These are phyloP conservation scores for Nomada flava DNA, from an alignment of 2,888 invertebrate genomes.

Conservation along the genomic window DNA sequence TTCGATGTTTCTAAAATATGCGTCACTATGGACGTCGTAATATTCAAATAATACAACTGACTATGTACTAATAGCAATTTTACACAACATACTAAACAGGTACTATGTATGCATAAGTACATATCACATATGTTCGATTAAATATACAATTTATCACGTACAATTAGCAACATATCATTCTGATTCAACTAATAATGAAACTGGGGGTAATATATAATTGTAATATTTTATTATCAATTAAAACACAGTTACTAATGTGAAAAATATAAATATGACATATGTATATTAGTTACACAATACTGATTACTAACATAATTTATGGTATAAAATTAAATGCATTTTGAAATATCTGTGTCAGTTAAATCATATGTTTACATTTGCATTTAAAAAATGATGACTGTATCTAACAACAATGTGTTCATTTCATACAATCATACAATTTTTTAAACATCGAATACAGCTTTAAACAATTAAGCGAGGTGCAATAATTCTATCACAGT, in stretches of 20 bases:
- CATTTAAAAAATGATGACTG: not conserved
- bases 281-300: slow-evolving; percentile 51
- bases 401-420: slow-evolving; percentile 5
- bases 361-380: slow-evolving; percentile 8
- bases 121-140: not conserved
- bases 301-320: slow-evolving; percentile 31
- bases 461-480: slow-evolving; percentile 1
- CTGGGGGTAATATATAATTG: slow-evolving; percentile 28
- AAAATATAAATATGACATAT: slow-evolving; percentile 47
- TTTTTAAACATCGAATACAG: slow-evolving; percentile 13
- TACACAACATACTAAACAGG: not conserved
- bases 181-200: not conserved
- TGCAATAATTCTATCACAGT: slow-evolving; percentile 40
- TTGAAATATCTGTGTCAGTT: slow-evolving; percentile 2
- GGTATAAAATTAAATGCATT: slow-evolving; percentile 14
- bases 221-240: slow-evolving; percentile 50
- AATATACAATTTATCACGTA: not conserved
- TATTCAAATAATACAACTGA: slow-evolving; percentile 31
- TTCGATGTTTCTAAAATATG: slow-evolving; percentile 23
- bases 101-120: not conserved
- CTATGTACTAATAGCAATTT: too few relatives aligned
- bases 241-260: slow-evolving; percentile 45
- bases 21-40: slow-evolving; percentile 45
- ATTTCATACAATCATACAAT: slow-evolving; percentile 13
- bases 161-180: not conserved